Evolutionary conservation across 2,888 invertebrate genomes (phyloP).

Genomic region (Scaptomyza flava): DNA sequence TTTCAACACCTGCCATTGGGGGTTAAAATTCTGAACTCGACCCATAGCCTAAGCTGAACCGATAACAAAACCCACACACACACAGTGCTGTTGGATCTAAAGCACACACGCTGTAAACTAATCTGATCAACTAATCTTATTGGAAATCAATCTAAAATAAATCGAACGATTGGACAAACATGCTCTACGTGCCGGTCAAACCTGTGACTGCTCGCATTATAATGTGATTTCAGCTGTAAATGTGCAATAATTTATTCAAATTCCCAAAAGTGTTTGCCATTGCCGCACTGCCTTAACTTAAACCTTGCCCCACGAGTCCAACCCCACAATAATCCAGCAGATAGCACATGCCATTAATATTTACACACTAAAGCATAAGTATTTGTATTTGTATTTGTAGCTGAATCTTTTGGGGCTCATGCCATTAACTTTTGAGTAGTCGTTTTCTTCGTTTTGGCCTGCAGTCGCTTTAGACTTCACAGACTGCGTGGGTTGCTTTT

Average conservation of each 20-base stretch:
- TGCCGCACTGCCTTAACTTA: slow-evolving; percentile 27
- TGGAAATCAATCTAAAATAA: slow-evolving; percentile 77
- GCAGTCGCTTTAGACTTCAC: slow-evolving; percentile 48
- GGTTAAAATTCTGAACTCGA: slow-evolving; percentile 31
- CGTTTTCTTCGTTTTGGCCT: slow-evolving; percentile 42
- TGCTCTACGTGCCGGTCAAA: slow-evolving; percentile 54
- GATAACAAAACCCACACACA: slow-evolving; percentile 10
- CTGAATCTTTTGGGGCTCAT: slow-evolving; percentile 58
- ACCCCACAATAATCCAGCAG: slow-evolving; percentile 10
- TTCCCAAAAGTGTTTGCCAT: slow-evolving; percentile 62
- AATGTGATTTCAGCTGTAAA: slow-evolving; percentile 77
- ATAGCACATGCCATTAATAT: slow-evolving; percentile 74
- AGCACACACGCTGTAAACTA: slow-evolving; percentile 56
- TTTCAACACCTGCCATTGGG: slow-evolving; percentile 61
- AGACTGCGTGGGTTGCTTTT: slow-evolving; percentile 55
- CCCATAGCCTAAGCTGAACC: slow-evolving; percentile 17
- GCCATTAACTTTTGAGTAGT: slow-evolving; percentile 66
- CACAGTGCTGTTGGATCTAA: slow-evolving; percentile 6
- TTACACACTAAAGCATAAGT: slow-evolving; percentile 40
- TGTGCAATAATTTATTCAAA: slow-evolving; percentile 79
- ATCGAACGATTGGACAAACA: slow-evolving; percentile 70
- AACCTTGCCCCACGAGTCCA: not conserved
- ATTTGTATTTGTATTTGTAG: slow-evolving; percentile 17
- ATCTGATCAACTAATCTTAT: slow-evolving; percentile 73
- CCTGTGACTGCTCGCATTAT: slow-evolving; percentile 64